Base-by-base conservation (phyloP, 2,113 vertebrate species). In the Progne subis region DNA sequence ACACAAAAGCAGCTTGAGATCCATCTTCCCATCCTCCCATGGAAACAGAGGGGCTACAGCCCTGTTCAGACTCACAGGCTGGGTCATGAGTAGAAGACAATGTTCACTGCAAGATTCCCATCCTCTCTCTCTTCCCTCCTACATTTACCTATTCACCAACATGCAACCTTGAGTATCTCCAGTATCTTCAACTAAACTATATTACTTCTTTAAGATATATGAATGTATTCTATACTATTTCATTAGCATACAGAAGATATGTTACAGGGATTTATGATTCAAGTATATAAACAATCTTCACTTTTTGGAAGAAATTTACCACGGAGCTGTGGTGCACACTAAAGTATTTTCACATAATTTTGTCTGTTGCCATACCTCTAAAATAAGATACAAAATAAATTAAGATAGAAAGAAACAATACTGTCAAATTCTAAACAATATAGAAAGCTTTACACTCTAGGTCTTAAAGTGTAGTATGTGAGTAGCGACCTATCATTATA, bases 321-420 rank as follows among this genome's bases (percentile, higher is more conserved):
- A 81, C 12, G 19, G n/a, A 74, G 47, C 7, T 64, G 16, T 72
- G 71, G 44, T 65, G n/a, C 46, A 56, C 67, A 60, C 14, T 76
- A 1, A 79, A 85, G 32, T 60, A 86, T 70, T 91, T 92, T 61
- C 5, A 8, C 5, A 8, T 31, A 77, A 49, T 88, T 85, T 74
- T 80, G 24, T 52, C 31, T 86, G 59, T 61, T 91, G 39, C 55
- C 56, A 67, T 29, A 75, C 14, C 43, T 63, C 43, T 81, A 71
- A 92, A 95, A 81, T 4, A 92, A 32, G 60, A 77, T 57, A 83
- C n/a, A 85, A 79, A 96, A 37, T 37, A 88, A 90, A 88, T 64
- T 75, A 89, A 70, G 29, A 82, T 20, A 87, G 52, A 92, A 90
- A 82, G n/a, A 18, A 94, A 26, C n/a, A 84, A 75, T 52, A 71